Base-by-base conservation (phyloP, 1,140 invertebrate species). In the Pristionchus pacificus region DNA sequence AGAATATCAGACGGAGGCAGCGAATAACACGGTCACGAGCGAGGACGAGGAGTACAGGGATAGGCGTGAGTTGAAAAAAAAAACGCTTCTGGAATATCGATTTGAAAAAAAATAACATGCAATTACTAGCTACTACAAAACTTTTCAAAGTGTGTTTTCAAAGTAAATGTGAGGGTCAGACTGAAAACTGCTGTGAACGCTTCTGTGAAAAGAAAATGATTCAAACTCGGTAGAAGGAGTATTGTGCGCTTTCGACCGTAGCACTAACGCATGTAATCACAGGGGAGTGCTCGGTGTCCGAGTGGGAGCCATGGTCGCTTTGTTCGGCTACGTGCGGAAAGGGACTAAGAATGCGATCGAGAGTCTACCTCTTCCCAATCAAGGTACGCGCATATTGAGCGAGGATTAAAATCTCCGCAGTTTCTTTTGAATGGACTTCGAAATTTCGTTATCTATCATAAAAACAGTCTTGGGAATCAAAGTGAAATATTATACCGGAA, bases 281-380 rank as follows among this genome's bases (percentile, higher is more conserved):
- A 83, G 78, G 77, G 65, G 80, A 82, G 68, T 89, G 88, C 77
- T 79, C 83, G 1, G 84, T 87, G n/a, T 86, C 86, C 6, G 82
- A 85, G 0, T 88, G 88, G 88, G 85, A 86, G 25, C 84, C 85
- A 19, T 88, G 87, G 85, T 89, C 89, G 0, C 84, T 87, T 1
- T 91, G 90, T 77, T 88, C 88, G 58, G 87, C 87, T 1, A 85
- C 86, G 1, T 88, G 88, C 79, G 88, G 88, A 3, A 82, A 85
- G 67, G 86, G 87, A 0, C 84, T 87, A 61, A 79, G 85, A 75
- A 92, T 92, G 89, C 87, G 92, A 73, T 89, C 88, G 0, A 86
- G 92, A 67, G 85, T 89, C 71, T 94, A 92, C 84, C 79, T 88
- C 58, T 89, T 91, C 87, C 89, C 91, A 55, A 87, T 90, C 79